Conservation (phyloP, 1,140 invertebrate species). For the Heliconius melpomene region DNA sequence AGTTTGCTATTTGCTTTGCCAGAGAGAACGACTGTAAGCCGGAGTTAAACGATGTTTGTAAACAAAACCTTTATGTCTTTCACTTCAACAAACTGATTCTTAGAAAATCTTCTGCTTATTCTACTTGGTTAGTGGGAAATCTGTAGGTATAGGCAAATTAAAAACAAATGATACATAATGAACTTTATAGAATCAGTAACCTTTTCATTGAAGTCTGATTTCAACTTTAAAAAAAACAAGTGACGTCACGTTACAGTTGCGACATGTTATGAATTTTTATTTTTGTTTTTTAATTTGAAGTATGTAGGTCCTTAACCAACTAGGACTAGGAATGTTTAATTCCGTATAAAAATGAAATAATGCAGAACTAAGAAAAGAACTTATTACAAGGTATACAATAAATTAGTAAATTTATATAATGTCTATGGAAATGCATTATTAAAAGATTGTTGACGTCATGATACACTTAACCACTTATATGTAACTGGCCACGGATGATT, state of each 20-base stretch:
- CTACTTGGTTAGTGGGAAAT: not conserved
- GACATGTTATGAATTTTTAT: too few relatives aligned
- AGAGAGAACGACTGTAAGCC: not conserved
- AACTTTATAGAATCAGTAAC: too few relatives aligned
- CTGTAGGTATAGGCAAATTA: not conserved
- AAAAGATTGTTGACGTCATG: slow-evolving; percentile 29
- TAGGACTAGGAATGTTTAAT: too few relatives aligned
- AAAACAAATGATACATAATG: too few relatives aligned
- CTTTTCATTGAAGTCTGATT: too few relatives aligned
- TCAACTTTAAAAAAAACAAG: too few relatives aligned
- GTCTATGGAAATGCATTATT: not conserved
- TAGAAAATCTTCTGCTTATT: not conserved
- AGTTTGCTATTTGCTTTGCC: not conserved
- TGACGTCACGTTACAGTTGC: too few relatives aligned
- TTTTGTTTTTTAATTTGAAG: too few relatives aligned
- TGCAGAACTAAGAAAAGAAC: not conserved
- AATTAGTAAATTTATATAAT: not conserved
- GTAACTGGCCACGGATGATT: slow-evolving; percentile 32
- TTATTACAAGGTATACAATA: not conserved
- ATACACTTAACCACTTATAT: not conserved
- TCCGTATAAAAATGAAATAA: too few relatives aligned
- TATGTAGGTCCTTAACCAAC: too few relatives aligned
- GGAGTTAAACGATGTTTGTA: not conserved
- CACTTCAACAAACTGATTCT: not conserved
- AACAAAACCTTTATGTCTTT: slow-evolving; percentile 9